Evolutionary conservation across 92 coral and sea anemone species (phyloP), one percentile per base, ranked within the genome.

Genomic region (Actinernus sp.): DNA sequence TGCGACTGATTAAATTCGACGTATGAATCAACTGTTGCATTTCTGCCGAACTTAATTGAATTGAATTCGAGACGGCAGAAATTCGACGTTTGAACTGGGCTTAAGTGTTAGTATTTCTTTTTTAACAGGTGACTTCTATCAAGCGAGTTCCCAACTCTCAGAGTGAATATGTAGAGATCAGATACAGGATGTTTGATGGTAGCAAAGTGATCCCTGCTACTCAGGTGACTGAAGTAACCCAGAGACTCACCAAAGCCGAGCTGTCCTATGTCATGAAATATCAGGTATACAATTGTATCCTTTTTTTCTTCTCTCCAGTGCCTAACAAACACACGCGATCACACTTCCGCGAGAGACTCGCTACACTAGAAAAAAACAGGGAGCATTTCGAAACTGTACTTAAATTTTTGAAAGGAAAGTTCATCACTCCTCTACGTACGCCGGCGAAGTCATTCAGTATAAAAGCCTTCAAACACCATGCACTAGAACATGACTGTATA

Each of bases 181-280:
- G 70, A 2, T 84, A 84, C 51, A 56, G 90, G 26, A 57, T 84
- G 38, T 61, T 84, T n/a, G 59, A 75, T 19, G 75, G 73, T 1
- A 41, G 32, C 14, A 20, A 32, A 20, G 70, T 76, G 49, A 46
- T 84, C 24, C 65, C 85, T 21, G 90, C 90, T 11, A 60, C 53
- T 40, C 36, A 61, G 28, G 73, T 84, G 20, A 70, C 70, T 0
- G 75, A 84, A 7, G 51, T 64, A 14, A 76, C 55, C 37, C 68
- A 62, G 32, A 61, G 36, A 21, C 55, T 84, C 43, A 68, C 73
- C 38, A 56, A 59, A 19, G 76, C 65, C 49, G 82, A 84, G 49
- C 27, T 84, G 2, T 54, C 48, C 6, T 43, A 47, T 24, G 31
- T 58, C n/a, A 1, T 84, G 41, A 43, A 46, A 50, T 58, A 55